phyloP scores from a whole-genome alignment of 2,888 invertebrate species.

The Noctua janthe region DNA sequence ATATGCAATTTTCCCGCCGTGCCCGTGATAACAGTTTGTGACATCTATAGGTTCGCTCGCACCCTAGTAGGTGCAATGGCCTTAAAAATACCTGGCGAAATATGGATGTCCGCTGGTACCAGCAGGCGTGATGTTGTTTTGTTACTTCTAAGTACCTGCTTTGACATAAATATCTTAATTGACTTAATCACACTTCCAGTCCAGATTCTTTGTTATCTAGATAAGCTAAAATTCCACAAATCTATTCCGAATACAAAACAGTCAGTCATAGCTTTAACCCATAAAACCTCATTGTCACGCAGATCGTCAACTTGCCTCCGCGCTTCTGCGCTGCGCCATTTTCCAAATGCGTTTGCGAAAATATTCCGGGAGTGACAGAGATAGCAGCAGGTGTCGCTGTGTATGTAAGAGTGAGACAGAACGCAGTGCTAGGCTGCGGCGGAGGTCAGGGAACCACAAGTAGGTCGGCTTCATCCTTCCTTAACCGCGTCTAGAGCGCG shows the following conservation, averaged over 20 bases:
- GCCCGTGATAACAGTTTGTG: no score
- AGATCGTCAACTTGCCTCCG: slow-evolving; percentile 77
- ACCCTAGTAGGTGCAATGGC: neutral
- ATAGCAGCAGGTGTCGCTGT: slow-evolving; percentile 58
- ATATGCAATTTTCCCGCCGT: neutral
- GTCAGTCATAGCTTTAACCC: slow-evolving; percentile 69
- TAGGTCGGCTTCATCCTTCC: slow-evolving; percentile 89
- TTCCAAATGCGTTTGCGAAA: slow-evolving; percentile 88
- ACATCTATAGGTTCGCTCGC: no score
- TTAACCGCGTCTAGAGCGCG: slow-evolving; percentile 80
- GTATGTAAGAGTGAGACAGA: slow-evolving; percentile 74
- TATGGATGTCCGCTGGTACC: neutral
- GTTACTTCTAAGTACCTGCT: neutral
- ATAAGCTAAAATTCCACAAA: slow-evolving; percentile 52
- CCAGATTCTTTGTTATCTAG: slow-evolving; percentile 41
- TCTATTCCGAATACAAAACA: slow-evolving; percentile 57
- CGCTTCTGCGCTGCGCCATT: slow-evolving; percentile 81
- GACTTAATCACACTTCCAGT: slow-evolving; percentile 18
- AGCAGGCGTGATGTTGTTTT: neutral
- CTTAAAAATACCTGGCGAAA: neutral
- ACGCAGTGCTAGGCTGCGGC: slow-evolving; percentile 83
- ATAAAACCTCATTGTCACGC: slow-evolving; percentile 81
- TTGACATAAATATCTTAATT: neutral
- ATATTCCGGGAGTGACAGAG: slow-evolving; percentile 88
- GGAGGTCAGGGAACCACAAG: slow-evolving; percentile 90